Evolutionary conservation across 92 coral and sea anemone genomes (phyloP), one percentile per base, ranked within the genome.

Genomic region (Porites divaricata): DNA sequence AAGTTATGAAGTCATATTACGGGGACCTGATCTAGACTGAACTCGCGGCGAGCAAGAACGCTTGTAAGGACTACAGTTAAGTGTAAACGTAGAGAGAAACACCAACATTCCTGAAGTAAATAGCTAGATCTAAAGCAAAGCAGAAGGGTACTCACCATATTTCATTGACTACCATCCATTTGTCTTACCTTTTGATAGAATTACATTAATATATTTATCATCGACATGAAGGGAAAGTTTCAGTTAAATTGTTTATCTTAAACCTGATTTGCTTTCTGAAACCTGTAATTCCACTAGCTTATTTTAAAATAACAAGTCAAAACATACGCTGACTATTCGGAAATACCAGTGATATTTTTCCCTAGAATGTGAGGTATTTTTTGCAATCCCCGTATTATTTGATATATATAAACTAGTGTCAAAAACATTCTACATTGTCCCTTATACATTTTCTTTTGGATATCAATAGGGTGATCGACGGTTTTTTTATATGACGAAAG

Each of bases 251-350:
- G 76, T 80, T 80, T 80, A 53, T 59, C 28, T 80, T 57, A 61
- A 22, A 49, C 56, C 17, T 2, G 15, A 48, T 6, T 80, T 9
- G 28, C 8, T 67, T 72, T 80, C n/a, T 19, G 75, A 68, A 22
- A 80, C 85, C 85, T 69, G 85, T 19, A 15, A 56, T 68, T 54
- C 85, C 85, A 80, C 85, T 53, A 11, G 85, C 35, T 69, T 70
- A 70, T 80, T 80, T 80, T 28, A 19, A 50, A 15, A 22, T 14
- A 8, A 57, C n/a, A 19, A n/a, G 26, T 67, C 8, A 57, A 80
- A 80, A 80, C 19, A 24, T 51, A 1, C 19, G 45, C 45, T 12
- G 4, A 5, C 13, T 28, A 56, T 8, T 28, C 41, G 4, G 41
- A 28, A 28, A 28, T 28, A 28, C 35, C 35, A 28, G 35, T 28